Evolutionary conservation across 1,140 invertebrate genomes (phyloP), one percentile per base, ranked within the genome.

Genomic region (Scaptomyza hsui): DNA sequence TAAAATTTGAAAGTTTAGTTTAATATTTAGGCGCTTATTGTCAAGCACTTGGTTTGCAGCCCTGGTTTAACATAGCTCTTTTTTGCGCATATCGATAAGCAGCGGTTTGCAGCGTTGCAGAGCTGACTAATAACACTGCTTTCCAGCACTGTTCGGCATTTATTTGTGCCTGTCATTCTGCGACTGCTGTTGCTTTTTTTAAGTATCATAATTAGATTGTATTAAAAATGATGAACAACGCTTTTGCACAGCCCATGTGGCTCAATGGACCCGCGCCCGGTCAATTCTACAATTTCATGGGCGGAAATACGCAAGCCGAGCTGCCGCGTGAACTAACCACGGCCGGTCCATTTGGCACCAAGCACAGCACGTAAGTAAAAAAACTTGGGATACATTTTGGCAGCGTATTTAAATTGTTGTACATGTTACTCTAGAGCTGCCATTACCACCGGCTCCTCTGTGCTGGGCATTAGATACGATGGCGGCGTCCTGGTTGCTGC

Each of bases 401-500:
- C 12, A 37, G 12, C 32, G 7, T 12, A 37, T n/a, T 2, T n/a
- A n/a, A 37, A 29, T 29, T 29, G 5, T 6, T 9, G 5, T 4
- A 26, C 5, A 24, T 47, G 42, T 44, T 9, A 2, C 0, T 77
- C 65, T 77, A 97, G 97, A 44, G 92, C 93, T 51, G 97, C 97
- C 3, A 95, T 96, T 48, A 97, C 97, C 6, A 99, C 97, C 12
- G 97, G 97, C 24, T 96, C 97, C 12, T 98, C 98, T 2, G 97
- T 99, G 0, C 91, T 99, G 35, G 98, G 95, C 18, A 81, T 99
- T 6, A 94, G 95, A 65, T 99, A 96, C 86, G 94, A 98, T 89
- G 95, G 95, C 82, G 98, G 98, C 47, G 95, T 99, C 16, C 93
- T 98, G 13, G 94, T 99, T 44, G 97, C 97, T 47, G 98, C 97